Conservation (phyloP, 2,797 vertebrate species). For the Holocentrus rufus region DNA sequence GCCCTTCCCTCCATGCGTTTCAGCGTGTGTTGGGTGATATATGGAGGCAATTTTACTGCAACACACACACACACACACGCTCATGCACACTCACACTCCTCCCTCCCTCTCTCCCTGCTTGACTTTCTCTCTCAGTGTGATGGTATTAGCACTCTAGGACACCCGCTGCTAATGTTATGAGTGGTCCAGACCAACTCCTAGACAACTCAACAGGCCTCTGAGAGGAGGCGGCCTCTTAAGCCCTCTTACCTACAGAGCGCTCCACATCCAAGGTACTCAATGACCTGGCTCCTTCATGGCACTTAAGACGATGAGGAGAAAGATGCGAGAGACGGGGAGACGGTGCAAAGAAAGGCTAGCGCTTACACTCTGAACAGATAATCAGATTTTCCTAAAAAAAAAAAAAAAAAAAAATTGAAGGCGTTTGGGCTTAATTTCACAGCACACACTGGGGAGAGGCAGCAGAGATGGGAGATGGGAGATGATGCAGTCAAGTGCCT, state of each 20-base stretch:
- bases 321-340: conserved; percentile 32
- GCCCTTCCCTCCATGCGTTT: conserved; percentile 13
- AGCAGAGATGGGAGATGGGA: not conserved
- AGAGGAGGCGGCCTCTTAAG: conserved; percentile 55
- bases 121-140: conserved; percentile 63
- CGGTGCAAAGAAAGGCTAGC: conserved; percentile 15
- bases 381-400: not conserved
- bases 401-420: not conserved
- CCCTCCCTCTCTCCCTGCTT: conserved; percentile 28
- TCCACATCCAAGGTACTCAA: conserved; percentile 45
- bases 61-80: conserved; percentile 12
- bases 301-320: conserved; percentile 45
- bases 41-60: conserved; percentile 38
- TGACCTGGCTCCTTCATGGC: conserved; percentile 43
- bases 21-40: conserved; percentile 19
- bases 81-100: conserved; percentile 9
- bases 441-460: not conserved
- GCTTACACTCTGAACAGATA: not conserved
- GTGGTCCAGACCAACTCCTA: conserved; percentile 41
- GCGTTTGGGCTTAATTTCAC: not conserved
- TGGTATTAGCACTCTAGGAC: conserved; percentile 59
- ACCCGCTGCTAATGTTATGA: conserved; percentile 68
- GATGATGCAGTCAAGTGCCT: too few relatives aligned
- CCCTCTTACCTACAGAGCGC: conserved; percentile 54
- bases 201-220: conserved; percentile 52